Percentiles rank a stretch among this genome's conserved stretches.
These are phyloP conservation scores for Garrulus glandarius DNA, from an alignment of 2,797 vertebrate species.

Conservation along the genomic window DNA sequence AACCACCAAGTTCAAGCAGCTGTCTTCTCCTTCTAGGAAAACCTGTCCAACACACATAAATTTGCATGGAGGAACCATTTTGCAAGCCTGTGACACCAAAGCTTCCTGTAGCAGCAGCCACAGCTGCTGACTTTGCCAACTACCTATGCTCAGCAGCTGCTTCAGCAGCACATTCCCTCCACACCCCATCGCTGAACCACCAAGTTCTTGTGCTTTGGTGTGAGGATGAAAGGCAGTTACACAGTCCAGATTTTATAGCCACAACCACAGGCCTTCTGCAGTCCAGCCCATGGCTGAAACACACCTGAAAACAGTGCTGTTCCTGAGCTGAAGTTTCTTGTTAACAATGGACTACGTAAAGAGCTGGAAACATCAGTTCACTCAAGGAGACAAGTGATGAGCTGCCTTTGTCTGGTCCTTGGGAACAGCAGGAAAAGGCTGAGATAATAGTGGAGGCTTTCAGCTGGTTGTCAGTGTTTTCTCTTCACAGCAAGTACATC, in stretches of 20 bases:
- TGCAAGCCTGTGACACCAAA: neutral
- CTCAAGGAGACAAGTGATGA: neutral
- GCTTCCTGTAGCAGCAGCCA: neutral
- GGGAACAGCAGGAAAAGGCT: neutral
- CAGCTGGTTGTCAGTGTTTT: neutral
- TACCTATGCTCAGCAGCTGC: neutral
- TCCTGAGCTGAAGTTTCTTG: neutral
- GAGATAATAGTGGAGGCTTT: neutral
- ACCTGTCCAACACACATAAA: neutral
- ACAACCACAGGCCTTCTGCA: neutral
- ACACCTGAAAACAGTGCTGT: neutral
- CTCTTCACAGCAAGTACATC: neutral
- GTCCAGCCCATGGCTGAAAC: neutral
- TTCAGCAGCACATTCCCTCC: neutral
- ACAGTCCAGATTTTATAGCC: neutral
- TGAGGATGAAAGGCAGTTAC: neutral
- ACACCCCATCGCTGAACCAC: neutral
- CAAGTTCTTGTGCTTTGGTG: neutral
- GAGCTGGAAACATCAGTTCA: neutral
- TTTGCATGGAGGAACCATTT: neutral
- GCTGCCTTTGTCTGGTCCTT: neutral
- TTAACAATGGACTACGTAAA: rapidly evolving
- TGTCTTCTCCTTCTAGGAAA: neutral
- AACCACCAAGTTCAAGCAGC: neutral
- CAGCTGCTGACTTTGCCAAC: neutral